These are phyloP conservation scores for Bombus balteatus DNA, from an alignment of 1,140 invertebrate genomes.

Conservation along the genomic window DNA sequence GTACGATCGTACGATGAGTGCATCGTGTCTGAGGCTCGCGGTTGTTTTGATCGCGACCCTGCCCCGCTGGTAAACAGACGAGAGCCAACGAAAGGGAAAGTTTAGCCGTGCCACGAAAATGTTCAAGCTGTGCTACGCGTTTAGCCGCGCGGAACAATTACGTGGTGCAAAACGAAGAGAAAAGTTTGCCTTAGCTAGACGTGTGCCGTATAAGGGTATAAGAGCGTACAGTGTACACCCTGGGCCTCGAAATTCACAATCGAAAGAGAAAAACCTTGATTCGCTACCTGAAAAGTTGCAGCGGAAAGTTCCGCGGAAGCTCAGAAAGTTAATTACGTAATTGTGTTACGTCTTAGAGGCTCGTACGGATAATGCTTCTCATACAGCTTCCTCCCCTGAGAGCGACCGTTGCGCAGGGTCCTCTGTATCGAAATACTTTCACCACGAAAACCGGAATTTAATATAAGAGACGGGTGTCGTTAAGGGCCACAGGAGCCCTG, in stretches of 20 bases:
- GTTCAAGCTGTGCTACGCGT: conserved; percentile 1
- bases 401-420: too few relatives aligned
- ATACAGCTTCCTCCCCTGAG: neutral
- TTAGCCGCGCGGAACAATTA: conserved; percentile 21
- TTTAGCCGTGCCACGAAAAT: conserved; percentile 29
- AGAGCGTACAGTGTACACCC: neutral
- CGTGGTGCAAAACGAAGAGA: neutral
- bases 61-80: neutral
- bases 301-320: conserved; percentile 33
- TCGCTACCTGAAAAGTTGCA: conserved; percentile 21
- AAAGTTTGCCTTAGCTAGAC: conserved; percentile 5
- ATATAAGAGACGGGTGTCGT: conserved; percentile 28
- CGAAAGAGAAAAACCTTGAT: neutral
- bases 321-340: conserved; percentile 51
- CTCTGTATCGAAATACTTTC: conserved; percentile 40
- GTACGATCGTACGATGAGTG: neutral
- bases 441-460: conserved; percentile 40
- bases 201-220: too few relatives aligned
- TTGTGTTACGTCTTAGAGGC: conserved; percentile 39
- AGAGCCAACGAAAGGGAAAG: conserved; percentile 38
- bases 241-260: neutral
- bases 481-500: conserved; percentile 17
- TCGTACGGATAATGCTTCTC: conserved; percentile 15
- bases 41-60: conserved; percentile 12
- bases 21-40: neutral